phyloP scores from a whole-genome alignment of 2,888 invertebrate species.

The Endotricha flammealis region DNA sequence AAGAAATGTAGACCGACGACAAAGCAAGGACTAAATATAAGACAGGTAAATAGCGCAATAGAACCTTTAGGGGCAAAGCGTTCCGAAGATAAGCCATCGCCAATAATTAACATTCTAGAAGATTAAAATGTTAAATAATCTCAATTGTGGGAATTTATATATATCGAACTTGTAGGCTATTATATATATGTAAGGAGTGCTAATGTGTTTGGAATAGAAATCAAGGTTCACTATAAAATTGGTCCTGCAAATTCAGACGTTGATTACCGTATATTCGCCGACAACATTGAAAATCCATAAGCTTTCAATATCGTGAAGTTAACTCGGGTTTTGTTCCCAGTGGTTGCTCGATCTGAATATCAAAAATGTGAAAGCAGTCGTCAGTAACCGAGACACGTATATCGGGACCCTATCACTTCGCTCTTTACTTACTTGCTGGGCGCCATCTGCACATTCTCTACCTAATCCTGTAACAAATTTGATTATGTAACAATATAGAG shows the following conservation, averaged over 20 bases:
- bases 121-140: too few relatives aligned
- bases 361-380: constrained; percentile 73
- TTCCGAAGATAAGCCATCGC: too few relatives aligned
- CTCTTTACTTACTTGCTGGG: constrained; percentile 72
- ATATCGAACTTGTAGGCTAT: too few relatives aligned
- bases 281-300: constrained; percentile 74
- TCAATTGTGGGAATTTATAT: too few relatives aligned
- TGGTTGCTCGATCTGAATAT: constrained; percentile 74
- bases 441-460: constrained; percentile 73
- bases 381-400: constrained; percentile 74
- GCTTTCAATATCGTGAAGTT: constrained; percentile 74
- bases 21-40: too few relatives aligned
- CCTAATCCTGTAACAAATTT: constrained; percentile 73
- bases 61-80: too few relatives aligned
- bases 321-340: constrained; percentile 74
- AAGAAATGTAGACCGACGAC: too few relatives aligned
- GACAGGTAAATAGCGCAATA: too few relatives aligned
- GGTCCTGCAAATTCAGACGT: constrained; percentile 33
- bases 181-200: too few relatives aligned
- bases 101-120: too few relatives aligned
- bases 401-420: constrained; percentile 76
- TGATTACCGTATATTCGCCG: constrained; percentile 56
- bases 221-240: too few relatives aligned
- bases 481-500: constrained; percentile 62
- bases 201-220: too few relatives aligned